Evolutionary conservation across 2,888 invertebrate genomes (phyloP), one percentile per base, ranked within the genome.

Genomic region (Platynereis dumerilii): DNA sequence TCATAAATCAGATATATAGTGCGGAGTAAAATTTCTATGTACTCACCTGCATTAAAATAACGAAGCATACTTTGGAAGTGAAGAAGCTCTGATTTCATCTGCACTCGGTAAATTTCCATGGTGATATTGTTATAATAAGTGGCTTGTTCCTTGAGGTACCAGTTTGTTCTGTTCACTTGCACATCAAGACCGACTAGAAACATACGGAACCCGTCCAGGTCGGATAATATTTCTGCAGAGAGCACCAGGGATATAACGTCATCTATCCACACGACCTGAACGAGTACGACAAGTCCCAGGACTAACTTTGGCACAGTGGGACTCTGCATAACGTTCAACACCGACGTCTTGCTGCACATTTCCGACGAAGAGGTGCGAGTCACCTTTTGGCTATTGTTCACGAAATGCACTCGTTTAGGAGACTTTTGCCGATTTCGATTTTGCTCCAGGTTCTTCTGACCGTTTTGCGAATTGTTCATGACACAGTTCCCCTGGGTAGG

Each of bases 61-160:
- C 48, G 58, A n/a, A 64, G 58, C 64, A 64, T 58, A 20, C 64
- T 58, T 24, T 64, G 58, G 20, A 64, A 48, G 34, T 64, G 58
- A 20, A 57, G 48, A 2, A 64, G 64, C 52, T 64, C 64, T n/a
- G 58, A 58, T 26, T 39, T 48, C 64, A 64, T 64, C 52, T 71
- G 71, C 22, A 57, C 58, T 56, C 60, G 55, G 66, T 69, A 71
- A 27, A 68, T 64, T 27, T 58, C 61, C 65, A 72, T 65, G 27
- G 69, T 65, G 53, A 71, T 67, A 17, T 67, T 53, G 34, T 78
- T 79, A 63, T 78, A 71, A 67, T 78, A 74, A 34, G 58, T 62
- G 22, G 75, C 76, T 62, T 77, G 75, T 24, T 76, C 73, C 22
- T 67, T 58, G 54, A 76, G 67, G 60, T 73, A 71, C 61, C 63